Percentiles rank a stretch among this genome's conserved stretches.
Evolutionary conservation across 1,140 invertebrate species (phyloP).

Genomic region (Alviniconcha marisindica): DNA sequence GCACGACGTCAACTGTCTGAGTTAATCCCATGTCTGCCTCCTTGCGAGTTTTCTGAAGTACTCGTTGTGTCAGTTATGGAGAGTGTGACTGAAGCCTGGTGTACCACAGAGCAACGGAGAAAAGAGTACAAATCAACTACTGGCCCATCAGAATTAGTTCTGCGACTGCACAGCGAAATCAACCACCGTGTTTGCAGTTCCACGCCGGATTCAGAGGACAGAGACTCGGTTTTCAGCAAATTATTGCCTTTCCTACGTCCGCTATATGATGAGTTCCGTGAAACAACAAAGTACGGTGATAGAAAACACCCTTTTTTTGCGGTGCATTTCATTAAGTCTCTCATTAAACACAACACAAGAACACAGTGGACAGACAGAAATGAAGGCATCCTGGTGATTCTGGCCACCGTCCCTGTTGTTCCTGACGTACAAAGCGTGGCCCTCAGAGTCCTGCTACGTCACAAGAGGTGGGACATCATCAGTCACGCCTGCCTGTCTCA

Average conservation of each 20-base stretch:
- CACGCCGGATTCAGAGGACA: too few relatives aligned
- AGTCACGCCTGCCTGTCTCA: neutral
- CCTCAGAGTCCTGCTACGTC: neutral
- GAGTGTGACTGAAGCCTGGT: neutral
- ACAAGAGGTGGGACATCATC: neutral
- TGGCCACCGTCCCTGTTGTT: neutral
- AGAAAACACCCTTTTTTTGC: neutral
- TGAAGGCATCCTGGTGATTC: neutral
- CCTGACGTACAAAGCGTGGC: neutral
- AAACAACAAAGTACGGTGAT: neutral
- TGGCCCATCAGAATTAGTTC: neutral
- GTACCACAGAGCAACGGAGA: neutral
- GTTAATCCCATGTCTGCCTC: neutral
- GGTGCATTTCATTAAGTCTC: neutral
- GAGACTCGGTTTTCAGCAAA: too few relatives aligned
- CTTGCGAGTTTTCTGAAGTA: neutral
- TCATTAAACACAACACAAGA: neutral
- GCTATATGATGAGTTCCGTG: neutral
- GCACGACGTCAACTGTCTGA: neutral
- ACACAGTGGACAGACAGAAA: neutral
- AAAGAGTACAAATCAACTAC: neutral
- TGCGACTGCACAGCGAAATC: neutral
- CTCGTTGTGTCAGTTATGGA: neutral
- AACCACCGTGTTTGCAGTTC: neutral
- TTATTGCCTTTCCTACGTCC: too few relatives aligned